phyloP scores from a whole-genome alignment of 1,140 invertebrate genomes.

The Oedothorax gibbosus region DNA sequence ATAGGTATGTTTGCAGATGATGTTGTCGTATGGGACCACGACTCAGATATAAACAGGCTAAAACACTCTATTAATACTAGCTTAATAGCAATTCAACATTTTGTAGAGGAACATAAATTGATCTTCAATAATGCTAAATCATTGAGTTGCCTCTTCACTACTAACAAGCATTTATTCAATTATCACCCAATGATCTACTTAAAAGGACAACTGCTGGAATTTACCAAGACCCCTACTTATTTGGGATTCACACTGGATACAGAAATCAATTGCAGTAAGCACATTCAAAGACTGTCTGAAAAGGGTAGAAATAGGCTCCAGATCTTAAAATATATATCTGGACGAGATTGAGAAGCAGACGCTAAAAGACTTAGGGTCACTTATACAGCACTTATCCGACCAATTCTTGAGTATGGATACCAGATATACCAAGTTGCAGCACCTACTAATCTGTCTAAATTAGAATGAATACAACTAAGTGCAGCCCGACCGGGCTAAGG shows the following conservation, averaged over 20 bases:
- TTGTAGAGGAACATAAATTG: constrained; percentile 8
- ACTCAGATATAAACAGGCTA: neutral
- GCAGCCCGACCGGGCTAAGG: neutral
- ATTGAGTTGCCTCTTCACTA: neutral
- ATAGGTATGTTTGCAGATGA: neutral
- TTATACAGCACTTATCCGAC: neutral
- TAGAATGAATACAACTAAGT: neutral
- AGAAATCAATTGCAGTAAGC: too few relatives aligned
- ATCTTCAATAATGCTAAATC: neutral
- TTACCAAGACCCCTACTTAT: too few relatives aligned
- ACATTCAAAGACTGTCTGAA: neutral
- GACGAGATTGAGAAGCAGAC: neutral
- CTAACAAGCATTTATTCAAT: neutral
- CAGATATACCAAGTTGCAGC: too few relatives aligned
- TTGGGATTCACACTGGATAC: too few relatives aligned
- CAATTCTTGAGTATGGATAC: constrained; percentile 13
- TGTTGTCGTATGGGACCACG: neutral
- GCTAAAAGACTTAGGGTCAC: too few relatives aligned
- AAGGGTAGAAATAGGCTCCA: neutral
- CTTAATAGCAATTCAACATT: neutral
- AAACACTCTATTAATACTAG: neutral
- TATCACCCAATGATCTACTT: neutral
- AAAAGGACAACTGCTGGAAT: neutral
- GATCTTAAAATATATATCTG: neutral
- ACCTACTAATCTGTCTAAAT: neutral